phyloP scores from a whole-genome alignment of 2,797 vertebrate genomes.

The Halcyon smyrnensis region DNA sequence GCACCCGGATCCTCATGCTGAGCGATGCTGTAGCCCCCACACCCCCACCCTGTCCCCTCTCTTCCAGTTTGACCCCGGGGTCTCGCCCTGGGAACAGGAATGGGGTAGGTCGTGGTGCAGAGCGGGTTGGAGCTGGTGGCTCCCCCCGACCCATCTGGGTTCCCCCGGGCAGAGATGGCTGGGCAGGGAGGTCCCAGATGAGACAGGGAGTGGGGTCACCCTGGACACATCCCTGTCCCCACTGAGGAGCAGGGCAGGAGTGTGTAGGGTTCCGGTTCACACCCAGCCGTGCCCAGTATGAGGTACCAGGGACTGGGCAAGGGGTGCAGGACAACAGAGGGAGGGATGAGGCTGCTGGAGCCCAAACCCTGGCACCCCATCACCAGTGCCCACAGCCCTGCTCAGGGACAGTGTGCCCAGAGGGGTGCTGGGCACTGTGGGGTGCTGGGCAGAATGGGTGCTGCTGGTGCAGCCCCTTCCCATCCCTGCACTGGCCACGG shows the following conservation, averaged over 20 bases:
- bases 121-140: not conserved
- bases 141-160: not conserved
- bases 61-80: accelerated
- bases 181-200: not conserved
- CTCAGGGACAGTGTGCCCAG: not conserved
- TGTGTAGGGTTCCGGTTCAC: not conserved
- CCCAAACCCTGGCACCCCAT: not conserved
- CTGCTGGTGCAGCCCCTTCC: not conserved
- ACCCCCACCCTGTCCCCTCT: accelerated
- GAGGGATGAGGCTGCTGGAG: not conserved
- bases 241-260: not conserved
- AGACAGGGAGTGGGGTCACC: not conserved
- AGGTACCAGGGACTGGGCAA: not conserved
- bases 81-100: too few relatives aligned
- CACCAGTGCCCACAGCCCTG: not conserved
- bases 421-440: not conserved
- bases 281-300: not conserved
- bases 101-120: accelerated
- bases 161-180: accelerated
- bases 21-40: accelerated
- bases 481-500: accelerated
- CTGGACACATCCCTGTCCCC: not conserved
- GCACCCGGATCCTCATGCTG: accelerated
- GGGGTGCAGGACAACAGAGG: not conserved
- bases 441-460: not conserved